Conservation (phyloP, 2,113 vertebrate species). For the Orthonyx spaldingii region DNA sequence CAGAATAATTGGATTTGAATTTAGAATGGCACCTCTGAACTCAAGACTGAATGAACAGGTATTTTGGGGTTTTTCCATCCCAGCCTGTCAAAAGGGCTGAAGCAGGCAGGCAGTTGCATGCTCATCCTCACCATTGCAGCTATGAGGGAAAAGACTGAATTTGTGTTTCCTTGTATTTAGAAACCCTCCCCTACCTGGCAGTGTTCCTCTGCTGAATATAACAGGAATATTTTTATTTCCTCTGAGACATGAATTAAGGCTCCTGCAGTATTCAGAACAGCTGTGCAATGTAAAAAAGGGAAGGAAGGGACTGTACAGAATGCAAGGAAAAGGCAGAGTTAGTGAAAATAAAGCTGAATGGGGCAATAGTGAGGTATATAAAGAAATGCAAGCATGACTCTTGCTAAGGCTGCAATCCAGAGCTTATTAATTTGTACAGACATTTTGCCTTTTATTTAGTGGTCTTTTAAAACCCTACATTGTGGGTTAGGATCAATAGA, state of each 20-base stretch:
- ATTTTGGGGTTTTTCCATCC: not conserved
- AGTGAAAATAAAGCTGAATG: not conserved
- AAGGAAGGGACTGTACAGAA: not conserved
- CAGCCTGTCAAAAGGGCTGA: not conserved
- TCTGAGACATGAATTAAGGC: not conserved
- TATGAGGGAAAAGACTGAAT: not conserved
- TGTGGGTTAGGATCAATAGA: not conserved
- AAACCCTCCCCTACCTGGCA: not conserved
- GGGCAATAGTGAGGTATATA: not conserved
- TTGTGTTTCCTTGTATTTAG: not conserved
- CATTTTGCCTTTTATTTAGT: not conserved
- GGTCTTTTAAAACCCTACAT: not conserved
- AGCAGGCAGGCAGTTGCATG: not conserved
- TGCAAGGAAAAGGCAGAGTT: not conserved
- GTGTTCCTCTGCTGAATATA: not conserved
- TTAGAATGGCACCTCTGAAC: not conserved
- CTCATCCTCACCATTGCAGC: not conserved
- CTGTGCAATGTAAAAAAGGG: not conserved
- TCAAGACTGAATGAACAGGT: not conserved
- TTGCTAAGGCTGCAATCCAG: not conserved
- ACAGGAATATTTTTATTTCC: conserved; percentile 25
- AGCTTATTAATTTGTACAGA: not conserved
- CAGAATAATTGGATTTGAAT: not conserved
- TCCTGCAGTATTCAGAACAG: not conserved
- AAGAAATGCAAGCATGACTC: not conserved